These are phyloP conservation scores for Cyrtodaria siliqua DNA, from an alignment of 2,888 invertebrate species.

Conservation along the genomic window DNA sequence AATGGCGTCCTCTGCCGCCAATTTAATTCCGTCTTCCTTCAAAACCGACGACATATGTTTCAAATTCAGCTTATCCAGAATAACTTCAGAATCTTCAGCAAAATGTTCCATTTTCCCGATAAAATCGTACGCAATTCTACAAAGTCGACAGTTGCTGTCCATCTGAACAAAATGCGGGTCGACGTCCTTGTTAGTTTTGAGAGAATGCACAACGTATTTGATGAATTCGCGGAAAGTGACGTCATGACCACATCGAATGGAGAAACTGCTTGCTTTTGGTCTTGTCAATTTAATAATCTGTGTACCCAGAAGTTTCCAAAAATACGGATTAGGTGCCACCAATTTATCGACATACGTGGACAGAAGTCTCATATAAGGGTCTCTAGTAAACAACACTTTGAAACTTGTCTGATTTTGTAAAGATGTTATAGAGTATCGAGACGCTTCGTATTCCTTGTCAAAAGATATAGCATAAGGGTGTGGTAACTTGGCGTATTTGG, in stretches of 20 bases:
- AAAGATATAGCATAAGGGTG: conserved; percentile 41
- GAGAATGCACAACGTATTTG: conserved; percentile 63
- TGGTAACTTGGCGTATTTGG: conserved; percentile 11
- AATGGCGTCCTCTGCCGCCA: conserved; percentile 37
- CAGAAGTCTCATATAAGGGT: conserved; percentile 69
- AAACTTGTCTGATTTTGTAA: background rate
- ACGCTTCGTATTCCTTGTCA: conserved; percentile 33
- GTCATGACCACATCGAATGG: conserved; percentile 67
- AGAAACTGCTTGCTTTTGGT: conserved; percentile 8
- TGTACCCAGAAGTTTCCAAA: conserved; percentile 64
- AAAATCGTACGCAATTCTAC: conserved; percentile 64
- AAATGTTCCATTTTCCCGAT: conserved; percentile 72
- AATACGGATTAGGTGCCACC: conserved; percentile 71
- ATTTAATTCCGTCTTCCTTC: conserved; percentile 22
- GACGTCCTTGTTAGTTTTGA: conserved; percentile 39
- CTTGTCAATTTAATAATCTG: conserved; percentile 46
- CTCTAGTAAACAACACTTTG: conserved; percentile 68
- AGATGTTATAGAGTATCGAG: background rate
- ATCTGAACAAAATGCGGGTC: conserved; percentile 70
- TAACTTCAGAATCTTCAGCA: conserved; percentile 47
- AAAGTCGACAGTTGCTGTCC: conserved; percentile 66
- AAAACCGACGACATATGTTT: conserved; percentile 19
- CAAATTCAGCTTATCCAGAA: conserved; percentile 28
- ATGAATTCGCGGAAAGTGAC: conserved; percentile 72
- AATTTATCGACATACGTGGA: conserved; percentile 75